Base-by-base conservation (phyloP, 92 coral and sea anemone species). In the Hydrozoanthus gracilis region DNA sequence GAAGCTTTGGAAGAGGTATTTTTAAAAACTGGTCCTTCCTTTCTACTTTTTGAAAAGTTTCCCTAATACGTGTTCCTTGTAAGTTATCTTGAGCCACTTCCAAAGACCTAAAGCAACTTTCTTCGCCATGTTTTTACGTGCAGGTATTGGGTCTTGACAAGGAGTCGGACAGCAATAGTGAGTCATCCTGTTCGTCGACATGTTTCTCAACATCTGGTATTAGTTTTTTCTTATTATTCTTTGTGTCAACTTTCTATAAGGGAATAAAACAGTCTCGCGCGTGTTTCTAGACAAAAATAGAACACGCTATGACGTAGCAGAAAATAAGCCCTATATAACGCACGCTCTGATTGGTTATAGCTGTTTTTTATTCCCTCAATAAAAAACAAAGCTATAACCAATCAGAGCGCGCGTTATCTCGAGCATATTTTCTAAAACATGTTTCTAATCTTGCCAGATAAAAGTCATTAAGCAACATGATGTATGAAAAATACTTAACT, bases 91-190 rank as follows among this genome's bases (percentile, higher is more conserved):
- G 10, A 2, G 27, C 47, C 13, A 27, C 11, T 8, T 17, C 10
- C 39, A 27, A 39, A 11, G 3, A 17, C 46, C 8, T 66, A 6
- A 35, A 6, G 27, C 15, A 68, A 17, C 9, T 15, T 48, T 27
- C 15, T 7, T 15, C 18, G n/a, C 18, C 10, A 9, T 52, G 17
- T 51, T 64, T 45, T 18, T 62, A 8, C 7, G 49, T 66, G 56
- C 47, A 80, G 85, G 85, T 80, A 80, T 64, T 80, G 85, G 85
- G 66, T 80, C 85, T 80, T 46, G 85, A 65, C 17, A 80, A 62
- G 58, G 85, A 80, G 48, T 8, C 20, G 6, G 85, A 80, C 64
- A 80, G 85, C 85, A 64, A 8, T 52, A 80, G 85, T 10, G 74
- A 80, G 14, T 80, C 85, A 4, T 65, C 85, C 85, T 48, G 39